phyloP scores from a whole-genome alignment of 35 echinoderm and acorn worm species.

The Heliocidaris tuberculata region DNA sequence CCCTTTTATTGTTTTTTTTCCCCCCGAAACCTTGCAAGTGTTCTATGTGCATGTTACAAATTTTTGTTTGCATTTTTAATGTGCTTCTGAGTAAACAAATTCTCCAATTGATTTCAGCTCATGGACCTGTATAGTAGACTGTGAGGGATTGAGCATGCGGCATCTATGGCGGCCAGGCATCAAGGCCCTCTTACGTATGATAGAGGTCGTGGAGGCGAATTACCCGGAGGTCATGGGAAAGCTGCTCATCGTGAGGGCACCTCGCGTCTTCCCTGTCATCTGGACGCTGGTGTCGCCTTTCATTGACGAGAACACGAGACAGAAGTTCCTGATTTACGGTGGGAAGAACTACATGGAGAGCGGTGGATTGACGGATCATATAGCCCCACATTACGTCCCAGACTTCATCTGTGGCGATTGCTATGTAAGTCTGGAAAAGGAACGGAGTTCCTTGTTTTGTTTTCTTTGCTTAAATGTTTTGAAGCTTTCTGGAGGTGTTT shows the following conservation, averaged over 20 bases:
- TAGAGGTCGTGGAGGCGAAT: constrained; percentile 97
- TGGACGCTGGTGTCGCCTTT: constrained; percentile 98
- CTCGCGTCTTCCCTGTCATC: constrained; percentile 93
- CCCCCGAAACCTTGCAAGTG: too few relatives aligned
- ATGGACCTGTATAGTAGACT: constrained; percentile 93
- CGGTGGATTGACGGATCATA: constrained; percentile 87
- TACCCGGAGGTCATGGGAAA: constrained; percentile 98
- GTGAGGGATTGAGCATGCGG: constrained; percentile 93
- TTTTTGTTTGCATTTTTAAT: too few relatives aligned
- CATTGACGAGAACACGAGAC: constrained; percentile 95
- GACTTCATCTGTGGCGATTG: constrained; percentile 88
- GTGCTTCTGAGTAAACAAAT: neutral
- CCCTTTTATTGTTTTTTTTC: too few relatives aligned
- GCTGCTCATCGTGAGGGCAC: constrained; percentile 91
- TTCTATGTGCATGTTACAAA: too few relatives aligned
- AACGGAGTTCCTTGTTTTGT: neutral
- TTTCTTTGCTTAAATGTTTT: neutral
- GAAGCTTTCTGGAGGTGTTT: neutral
- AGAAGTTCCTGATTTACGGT: constrained; percentile 98
- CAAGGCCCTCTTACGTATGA: constrained; percentile 92
- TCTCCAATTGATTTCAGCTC: constrained; percentile 48
- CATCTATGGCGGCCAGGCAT: constrained; percentile 97
- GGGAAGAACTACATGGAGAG: constrained; percentile 94
- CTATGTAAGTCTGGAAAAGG: constrained; percentile 76
- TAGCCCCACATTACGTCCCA: constrained; percentile 77